Conservation (phyloP, 2,797 vertebrate genomes). For the Cyclura pinguis region DNA sequence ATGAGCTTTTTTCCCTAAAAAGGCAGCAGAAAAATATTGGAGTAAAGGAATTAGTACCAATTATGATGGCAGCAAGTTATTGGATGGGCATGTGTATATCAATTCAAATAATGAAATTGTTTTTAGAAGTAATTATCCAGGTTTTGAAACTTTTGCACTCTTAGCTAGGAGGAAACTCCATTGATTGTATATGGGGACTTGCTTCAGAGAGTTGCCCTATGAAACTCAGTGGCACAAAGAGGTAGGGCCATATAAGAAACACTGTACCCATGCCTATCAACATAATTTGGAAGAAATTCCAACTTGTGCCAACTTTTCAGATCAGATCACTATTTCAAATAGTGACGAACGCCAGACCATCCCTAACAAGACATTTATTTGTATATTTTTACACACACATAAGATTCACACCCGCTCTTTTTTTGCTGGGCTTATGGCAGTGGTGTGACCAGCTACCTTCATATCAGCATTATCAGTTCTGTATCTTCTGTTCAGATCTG, state of each 20-base stretch:
- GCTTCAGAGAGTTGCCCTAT: background rate
- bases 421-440: background rate
- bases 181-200: background rate
- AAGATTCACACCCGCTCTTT: background rate
- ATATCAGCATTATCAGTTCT: background rate
- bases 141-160: too few species aligned
- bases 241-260: background rate
- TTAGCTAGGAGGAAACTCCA: background rate
- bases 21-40: background rate
- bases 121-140: background rate
- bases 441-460: background rate
- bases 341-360: background rate
- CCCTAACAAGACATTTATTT: background rate
- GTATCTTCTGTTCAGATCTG: background rate
- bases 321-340: too few species aligned
- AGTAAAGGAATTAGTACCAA: too few species aligned
- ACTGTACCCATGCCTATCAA: background rate
- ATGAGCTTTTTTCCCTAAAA: background rate
- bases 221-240: background rate
- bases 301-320: background rate
- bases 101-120: background rate
- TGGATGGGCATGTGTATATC: background rate
- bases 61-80: background rate
- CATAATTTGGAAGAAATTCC: background rate
- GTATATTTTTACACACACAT: background rate